phyloP scores from a whole-genome alignment of 2,888 invertebrate species.

The Steromphala cineraria region DNA sequence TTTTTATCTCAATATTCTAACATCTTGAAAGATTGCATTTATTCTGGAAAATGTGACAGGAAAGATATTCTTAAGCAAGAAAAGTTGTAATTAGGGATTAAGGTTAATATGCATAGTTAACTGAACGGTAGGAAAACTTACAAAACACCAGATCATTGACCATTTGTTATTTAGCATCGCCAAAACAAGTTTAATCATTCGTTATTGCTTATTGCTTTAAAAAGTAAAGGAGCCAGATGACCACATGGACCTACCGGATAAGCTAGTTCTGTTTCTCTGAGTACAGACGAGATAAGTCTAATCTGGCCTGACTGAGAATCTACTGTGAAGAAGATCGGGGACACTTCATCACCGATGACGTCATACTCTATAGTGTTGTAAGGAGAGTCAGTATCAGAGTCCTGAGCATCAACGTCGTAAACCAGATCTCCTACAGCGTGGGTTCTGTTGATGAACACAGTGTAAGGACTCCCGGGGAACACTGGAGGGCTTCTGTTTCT shows the following conservation, averaged over 20 bases:
- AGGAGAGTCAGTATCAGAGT: constrained; percentile 52
- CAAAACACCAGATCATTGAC: too few species aligned
- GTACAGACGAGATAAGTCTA: constrained; percentile 38
- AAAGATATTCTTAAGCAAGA: too few species aligned
- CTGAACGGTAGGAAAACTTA: too few species aligned
- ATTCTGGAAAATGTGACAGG: too few species aligned
- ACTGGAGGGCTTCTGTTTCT: constrained; percentile 58
- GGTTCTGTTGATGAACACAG: constrained; percentile 41
- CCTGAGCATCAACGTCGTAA: constrained; percentile 42
- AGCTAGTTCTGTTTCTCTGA: constrained; percentile 12
- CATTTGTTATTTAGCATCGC: too few species aligned
- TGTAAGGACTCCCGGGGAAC: constrained; percentile 50
- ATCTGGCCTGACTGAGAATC: constrained; percentile 48
- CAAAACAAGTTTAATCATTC: too few species aligned
- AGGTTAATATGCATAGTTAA: too few species aligned
- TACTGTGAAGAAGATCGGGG: constrained; percentile 61
- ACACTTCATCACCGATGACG: constrained; percentile 56
- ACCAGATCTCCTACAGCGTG: constrained; percentile 31
- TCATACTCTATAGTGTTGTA: constrained; percentile 60
- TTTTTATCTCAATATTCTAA: too few species aligned
- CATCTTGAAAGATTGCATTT: too few species aligned
- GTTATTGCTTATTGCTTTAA: too few species aligned
- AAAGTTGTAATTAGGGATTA: too few species aligned
- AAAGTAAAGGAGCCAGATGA: too few species aligned
- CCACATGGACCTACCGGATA: constrained; percentile 15